These are phyloP conservation scores for Zygothrica quintamaculata DNA, from an alignment of 2,888 invertebrate species.

Conservation along the genomic window DNA sequence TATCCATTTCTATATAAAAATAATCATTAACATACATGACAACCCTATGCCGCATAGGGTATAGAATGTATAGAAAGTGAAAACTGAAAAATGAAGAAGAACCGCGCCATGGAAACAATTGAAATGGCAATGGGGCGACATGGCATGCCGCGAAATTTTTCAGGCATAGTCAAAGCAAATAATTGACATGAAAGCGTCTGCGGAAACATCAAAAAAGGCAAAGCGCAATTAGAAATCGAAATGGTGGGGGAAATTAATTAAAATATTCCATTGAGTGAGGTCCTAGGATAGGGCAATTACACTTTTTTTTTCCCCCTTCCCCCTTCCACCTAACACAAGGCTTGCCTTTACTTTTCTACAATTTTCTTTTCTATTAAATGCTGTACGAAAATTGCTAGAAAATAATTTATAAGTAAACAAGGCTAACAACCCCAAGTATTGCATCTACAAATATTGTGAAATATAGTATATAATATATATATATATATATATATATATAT, in stretches of 20 bases:
- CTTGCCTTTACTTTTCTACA: no score
- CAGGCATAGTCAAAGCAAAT: conserved; percentile 66
- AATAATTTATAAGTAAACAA: no score
- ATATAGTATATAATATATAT: no score
- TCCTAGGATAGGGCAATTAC: conserved; percentile 45
- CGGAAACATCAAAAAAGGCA: conserved; percentile 52
- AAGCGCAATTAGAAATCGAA: conserved; percentile 60
- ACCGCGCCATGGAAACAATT: conserved; percentile 65
- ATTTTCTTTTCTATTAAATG: conserved; percentile 11
- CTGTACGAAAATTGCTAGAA: conserved; percentile 7
- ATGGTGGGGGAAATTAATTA: conserved; percentile 63
- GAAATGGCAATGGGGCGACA: conserved; percentile 27
- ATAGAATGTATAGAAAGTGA: conserved; percentile 8
- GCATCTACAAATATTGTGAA: no score
- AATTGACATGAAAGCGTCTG: conserved; percentile 66
- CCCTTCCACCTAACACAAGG: no score
- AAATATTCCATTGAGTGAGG: conserved; percentile 50
- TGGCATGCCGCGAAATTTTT: conserved; percentile 56
- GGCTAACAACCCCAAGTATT: no score
- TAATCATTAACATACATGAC: neutral
- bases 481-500: no score
- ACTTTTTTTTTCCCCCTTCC: conserved; percentile 36
- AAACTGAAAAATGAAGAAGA: conserved; percentile 25
- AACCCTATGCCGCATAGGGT: neutral
- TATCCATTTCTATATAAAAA: no score